A percentile compares a stretch with the other conserved stretches of the same genome.
Evolutionary conservation across 2,888 invertebrate genomes (phyloP).

Genomic region (Eupithecia inturbata): DNA sequence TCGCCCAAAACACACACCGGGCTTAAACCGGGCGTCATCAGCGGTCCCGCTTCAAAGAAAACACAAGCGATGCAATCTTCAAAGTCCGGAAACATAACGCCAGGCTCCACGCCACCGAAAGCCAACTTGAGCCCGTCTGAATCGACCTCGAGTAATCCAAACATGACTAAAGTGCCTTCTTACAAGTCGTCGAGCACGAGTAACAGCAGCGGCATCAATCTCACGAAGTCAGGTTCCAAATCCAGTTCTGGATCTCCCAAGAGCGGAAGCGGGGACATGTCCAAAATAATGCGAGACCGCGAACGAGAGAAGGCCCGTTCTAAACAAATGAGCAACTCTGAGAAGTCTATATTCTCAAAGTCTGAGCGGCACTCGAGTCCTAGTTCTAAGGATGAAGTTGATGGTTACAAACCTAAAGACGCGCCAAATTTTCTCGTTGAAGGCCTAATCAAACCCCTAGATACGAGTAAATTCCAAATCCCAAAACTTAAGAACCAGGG

Average conservation of each 20-base stretch:
- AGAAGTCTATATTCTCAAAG: constrained; percentile 87
- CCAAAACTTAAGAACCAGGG: constrained; percentile 87
- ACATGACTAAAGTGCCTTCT: constrained; percentile 73
- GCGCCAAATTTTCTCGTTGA: constrained; percentile 87
- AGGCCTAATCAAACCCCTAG: constrained; percentile 90
- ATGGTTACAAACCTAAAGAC: constrained; percentile 86
- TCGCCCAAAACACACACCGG: constrained; percentile 92
- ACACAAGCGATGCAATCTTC: constrained; percentile 86
- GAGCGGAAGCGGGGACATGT: constrained; percentile 83
- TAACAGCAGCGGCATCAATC: constrained; percentile 73
- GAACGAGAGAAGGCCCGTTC: constrained; percentile 85
- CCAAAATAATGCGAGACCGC: constrained; percentile 84
- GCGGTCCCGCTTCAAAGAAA: constrained; percentile 94
- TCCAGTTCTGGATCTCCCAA: constrained; percentile 86
- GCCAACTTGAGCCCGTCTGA: constrained; percentile 73
- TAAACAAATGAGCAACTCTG: constrained; percentile 84
- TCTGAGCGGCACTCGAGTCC: constrained; percentile 88
- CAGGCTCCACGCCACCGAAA: constrained; percentile 77
- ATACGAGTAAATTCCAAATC: constrained; percentile 93
- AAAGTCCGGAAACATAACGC: constrained; percentile 67
- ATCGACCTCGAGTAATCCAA: constrained; percentile 61
- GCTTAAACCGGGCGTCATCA: constrained; percentile 92
- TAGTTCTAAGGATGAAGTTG: constrained; percentile 86
- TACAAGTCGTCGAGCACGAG: constrained; percentile 76
- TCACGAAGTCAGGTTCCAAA: constrained; percentile 78